These are phyloP conservation scores for Neodontobutis hainanensis DNA, from an alignment of 2,113 vertebrate species.

Conservation along the genomic window DNA sequence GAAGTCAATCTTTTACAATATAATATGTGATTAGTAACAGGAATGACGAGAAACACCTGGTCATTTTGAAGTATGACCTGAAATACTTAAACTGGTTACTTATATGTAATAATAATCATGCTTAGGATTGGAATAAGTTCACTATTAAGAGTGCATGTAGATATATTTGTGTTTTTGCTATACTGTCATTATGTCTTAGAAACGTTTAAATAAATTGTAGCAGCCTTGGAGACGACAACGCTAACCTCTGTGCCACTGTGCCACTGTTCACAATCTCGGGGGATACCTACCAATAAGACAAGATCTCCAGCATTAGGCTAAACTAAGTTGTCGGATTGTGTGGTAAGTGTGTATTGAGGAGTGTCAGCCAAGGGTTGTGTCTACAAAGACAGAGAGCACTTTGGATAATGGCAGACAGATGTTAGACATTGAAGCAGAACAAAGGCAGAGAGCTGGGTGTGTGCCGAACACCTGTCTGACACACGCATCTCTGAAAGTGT, in stretches of 20 bases:
- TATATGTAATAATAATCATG: too few species aligned
- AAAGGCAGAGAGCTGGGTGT: conserved; percentile 21
- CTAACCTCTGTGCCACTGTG: too few species aligned
- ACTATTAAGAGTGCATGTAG: too few species aligned
- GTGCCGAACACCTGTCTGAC: conserved; percentile 50
- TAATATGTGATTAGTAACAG: neutral
- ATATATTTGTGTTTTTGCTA: too few species aligned
- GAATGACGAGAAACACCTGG: neutral
- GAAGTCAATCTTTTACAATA: neutral
- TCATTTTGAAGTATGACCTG: too few species aligned
- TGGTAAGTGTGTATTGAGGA: conserved; percentile 11
- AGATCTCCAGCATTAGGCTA: neutral
- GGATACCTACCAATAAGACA: neutral
- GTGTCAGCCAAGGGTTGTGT: conserved; percentile 11
- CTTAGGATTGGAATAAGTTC: too few species aligned
- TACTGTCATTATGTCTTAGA: too few species aligned
- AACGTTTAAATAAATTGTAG: too few species aligned
- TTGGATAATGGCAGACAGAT: conserved; percentile 44
- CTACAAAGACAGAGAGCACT: neutral
- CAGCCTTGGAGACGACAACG: too few species aligned
- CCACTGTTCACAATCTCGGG: too few species aligned
- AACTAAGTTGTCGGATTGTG: neutral
- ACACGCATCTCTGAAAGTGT: conserved; percentile 10
- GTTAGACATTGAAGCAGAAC: conserved; percentile 24
- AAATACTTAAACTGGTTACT: too few species aligned